Evolutionary conservation across 2,797 vertebrate genomes (phyloP).

Genomic region (Acanthornis magna): DNA sequence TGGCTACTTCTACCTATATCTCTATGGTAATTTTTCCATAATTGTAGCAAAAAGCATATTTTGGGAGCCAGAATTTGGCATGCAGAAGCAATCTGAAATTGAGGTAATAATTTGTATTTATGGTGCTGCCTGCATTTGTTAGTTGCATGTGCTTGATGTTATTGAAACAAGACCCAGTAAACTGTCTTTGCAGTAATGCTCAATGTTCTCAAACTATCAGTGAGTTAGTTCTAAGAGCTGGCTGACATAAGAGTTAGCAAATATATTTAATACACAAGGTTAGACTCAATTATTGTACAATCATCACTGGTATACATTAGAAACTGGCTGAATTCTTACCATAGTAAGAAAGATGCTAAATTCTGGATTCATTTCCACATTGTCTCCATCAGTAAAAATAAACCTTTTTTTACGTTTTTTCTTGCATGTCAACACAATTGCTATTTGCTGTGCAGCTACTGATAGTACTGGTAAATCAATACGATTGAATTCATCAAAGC

Average conservation of each 20-base stretch:
- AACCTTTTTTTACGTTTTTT: conserved; percentile 89
- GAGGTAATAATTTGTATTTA: not conserved
- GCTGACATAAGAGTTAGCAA: not conserved
- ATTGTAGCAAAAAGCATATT: not conserved
- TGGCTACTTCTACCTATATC: not conserved
- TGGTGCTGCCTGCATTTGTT: not conserved
- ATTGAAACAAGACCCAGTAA: not conserved
- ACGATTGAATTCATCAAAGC: conserved; percentile 97
- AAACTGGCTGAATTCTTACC: conserved; percentile 73
- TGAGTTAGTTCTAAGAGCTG: not conserved
- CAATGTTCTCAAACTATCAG: not conserved
- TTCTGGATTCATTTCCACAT: conserved; percentile 92
- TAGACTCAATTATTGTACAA: not conserved
- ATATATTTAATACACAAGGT: not conserved
- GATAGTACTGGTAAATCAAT: conserved; percentile 95
- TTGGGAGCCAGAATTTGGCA: not conserved
- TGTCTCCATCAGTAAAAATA: conserved; percentile 93
- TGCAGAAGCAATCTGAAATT: not conserved
- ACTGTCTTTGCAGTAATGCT: not conserved
- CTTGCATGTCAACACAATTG: conserved; percentile 91
- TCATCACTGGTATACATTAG: not conserved
- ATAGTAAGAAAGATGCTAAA: conserved; percentile 98
- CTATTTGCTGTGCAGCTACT: conserved; percentile 96
- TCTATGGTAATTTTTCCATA: not conserved
- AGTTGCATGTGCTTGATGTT: not conserved